Conservation (phyloP, 1,140 invertebrate species). For the Caenorhabditis briggsae region DNA sequence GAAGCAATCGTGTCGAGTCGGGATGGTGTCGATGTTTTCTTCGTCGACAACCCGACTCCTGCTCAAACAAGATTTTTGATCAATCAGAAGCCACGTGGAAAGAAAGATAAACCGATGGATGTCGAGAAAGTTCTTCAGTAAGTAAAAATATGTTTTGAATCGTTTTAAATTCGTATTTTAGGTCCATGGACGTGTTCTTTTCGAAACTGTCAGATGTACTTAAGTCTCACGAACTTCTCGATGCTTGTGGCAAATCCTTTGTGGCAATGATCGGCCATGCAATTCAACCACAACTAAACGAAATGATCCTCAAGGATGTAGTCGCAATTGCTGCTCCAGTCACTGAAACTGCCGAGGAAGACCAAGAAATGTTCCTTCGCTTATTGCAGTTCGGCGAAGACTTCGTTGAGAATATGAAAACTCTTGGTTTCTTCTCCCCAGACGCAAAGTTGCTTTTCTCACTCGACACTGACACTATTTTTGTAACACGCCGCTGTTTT, state of each 20-base stretch:
- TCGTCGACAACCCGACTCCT: conserved; percentile 22
- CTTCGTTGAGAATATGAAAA: conserved; percentile 12
- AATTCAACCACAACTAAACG: not conserved
- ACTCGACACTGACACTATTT: conserved; percentile 18
- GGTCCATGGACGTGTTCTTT: conserved; percentile 15
- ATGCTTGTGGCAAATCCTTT: conserved; percentile 5
- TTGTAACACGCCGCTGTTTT: conserved; percentile 23
- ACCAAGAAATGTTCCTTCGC: not conserved
- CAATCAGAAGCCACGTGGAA: conserved; percentile 29
- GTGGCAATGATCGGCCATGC: not conserved
- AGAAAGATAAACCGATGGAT: conserved; percentile 24
- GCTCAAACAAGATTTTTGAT: conserved; percentile 35
- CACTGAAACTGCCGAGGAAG: conserved; percentile 44
- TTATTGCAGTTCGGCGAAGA: not conserved
- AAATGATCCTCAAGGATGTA: conserved; percentile 15
- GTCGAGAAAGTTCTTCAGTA: conserved; percentile 7
- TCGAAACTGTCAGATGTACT: not conserved
- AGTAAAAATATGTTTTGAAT: not conserved
- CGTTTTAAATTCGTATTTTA: not conserved
- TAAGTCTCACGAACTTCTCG: not conserved
- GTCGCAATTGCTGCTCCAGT: conserved; percentile 37
- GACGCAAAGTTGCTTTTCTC: conserved; percentile 9
- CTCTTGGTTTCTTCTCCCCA: conserved; percentile 2
- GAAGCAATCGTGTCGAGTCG: conserved; percentile 19
- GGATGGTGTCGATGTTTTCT: not conserved